Evolutionary conservation across 2,888 invertebrate species (phyloP), one percentile per base, ranked within the genome.

Genomic region (Chrysolina americana): DNA sequence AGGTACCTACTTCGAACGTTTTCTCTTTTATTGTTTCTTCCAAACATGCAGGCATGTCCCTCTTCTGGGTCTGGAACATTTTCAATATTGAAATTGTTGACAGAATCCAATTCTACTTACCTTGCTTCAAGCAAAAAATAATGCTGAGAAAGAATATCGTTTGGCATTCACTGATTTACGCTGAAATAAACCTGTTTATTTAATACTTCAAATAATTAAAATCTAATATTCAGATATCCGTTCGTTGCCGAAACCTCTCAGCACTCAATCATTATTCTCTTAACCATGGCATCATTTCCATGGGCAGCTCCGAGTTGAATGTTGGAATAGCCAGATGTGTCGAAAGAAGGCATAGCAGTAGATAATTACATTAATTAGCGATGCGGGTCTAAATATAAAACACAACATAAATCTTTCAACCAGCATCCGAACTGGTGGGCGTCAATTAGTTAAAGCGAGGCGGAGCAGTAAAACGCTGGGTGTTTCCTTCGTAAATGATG

Each of bases 381-480:
- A 68, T 68, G 50, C 36, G 36, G 53, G 36, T 36, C 77, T 75
- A 77, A 78, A 79, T 70, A 75, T 77, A 77, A 73, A 79, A 76
- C 70, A 75, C 76, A 73, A 76, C 71, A 63, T 75, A 68, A 70
- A 73, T 73, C 74, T 76, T 5, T 59, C 59, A 59, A 36, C 59
- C 59, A 73, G 73, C 76, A 65, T 71, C 41, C 19, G 71, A 71
- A 63, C 66, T 70, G 70, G 81, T 80, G 80, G 81, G 81, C 81
- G 81, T 79, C 73, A 73, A 71, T 76, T 71, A 74, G 68, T 73
- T 44, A 71, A 79, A 80, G 81, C 79, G 81, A 80, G 76, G 80
- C 78, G 36, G 68, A 41, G 53, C 75, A 77, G 76, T 71, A 75
- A 79, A 74, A 78, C 80, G 81, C 80, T 79, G 81, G 66, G 66